Conservation (phyloP, 2,113 vertebrate species). For the Callipepla squamata region DNA sequence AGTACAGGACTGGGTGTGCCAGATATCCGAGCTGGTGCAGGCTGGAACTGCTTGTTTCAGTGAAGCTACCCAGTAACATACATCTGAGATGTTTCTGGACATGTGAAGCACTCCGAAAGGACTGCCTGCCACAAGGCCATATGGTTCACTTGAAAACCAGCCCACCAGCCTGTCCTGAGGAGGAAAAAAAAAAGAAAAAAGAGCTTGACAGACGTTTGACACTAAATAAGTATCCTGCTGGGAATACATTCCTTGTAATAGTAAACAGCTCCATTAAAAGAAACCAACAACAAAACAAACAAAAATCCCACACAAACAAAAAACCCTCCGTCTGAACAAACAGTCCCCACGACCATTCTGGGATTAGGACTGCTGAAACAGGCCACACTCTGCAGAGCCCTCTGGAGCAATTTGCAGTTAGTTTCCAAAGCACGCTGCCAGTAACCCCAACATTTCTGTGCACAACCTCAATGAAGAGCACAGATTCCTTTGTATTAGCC, state of each 20-base stretch:
- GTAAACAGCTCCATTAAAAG: neutral
- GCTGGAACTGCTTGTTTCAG: neutral
- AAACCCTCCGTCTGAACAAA: neutral
- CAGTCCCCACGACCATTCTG: neutral
- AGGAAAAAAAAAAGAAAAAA: neutral
- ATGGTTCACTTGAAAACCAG: neutral
- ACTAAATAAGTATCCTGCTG: neutral
- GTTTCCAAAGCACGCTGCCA: neutral
- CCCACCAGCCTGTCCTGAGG: neutral
- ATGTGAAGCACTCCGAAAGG: neutral
- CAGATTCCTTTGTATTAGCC: neutral
- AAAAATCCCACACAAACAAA: neutral
- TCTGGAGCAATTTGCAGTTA: accelerated
- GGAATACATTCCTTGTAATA: neutral
- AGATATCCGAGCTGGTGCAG: neutral
- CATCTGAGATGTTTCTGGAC: neutral
- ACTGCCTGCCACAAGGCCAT: neutral
- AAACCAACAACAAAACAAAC: neutral
- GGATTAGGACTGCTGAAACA: neutral
- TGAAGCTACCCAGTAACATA: neutral
- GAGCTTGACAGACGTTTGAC: neutral
- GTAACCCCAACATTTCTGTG: neutral
- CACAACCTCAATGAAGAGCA: neutral
- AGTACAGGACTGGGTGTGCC: neutral
- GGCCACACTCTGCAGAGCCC: accelerated